phyloP scores from a whole-genome alignment of 2,888 invertebrate genomes.

The Lepidochitona cinerea region DNA sequence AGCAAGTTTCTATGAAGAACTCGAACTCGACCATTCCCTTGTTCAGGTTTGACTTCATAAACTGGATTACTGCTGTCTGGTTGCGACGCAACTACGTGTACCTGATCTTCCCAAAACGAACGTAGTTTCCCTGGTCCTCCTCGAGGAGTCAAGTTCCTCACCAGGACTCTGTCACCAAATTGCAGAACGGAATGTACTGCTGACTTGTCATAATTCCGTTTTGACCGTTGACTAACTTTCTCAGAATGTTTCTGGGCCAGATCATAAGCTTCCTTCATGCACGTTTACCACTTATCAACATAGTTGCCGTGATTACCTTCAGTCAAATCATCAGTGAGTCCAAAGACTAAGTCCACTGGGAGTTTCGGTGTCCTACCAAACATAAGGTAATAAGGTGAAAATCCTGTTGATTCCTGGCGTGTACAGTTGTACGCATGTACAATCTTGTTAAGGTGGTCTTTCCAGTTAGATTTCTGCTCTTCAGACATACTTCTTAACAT shows the following conservation, averaged over 20 bases:
- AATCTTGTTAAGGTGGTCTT: background rate
- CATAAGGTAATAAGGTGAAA: background rate
- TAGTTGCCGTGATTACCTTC: background rate
- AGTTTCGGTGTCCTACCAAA: background rate
- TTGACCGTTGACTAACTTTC: background rate
- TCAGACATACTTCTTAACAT: background rate
- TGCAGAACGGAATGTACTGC: background rate
- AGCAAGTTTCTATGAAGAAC: no score
- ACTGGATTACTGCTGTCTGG: no score
- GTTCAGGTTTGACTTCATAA: no score
- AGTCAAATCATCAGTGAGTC: background rate
- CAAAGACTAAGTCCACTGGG: background rate
- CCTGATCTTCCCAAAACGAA: conserved; percentile 8
- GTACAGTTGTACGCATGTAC: conserved; percentile 2
- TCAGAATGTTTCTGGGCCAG: background rate
- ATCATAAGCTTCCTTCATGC: background rate
- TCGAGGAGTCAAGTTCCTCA: background rate
- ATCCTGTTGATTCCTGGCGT: background rate
- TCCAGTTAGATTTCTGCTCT: background rate
- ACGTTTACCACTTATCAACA: background rate
- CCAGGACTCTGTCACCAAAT: conserved; percentile 4
- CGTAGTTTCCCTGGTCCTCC: conserved; percentile 9
- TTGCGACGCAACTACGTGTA: no score
- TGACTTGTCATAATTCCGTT: background rate
- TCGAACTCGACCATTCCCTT: no score